Base-by-base conservation (phyloP, 2,888 invertebrate genomes). In the Meiosimyza decipiens region DNA sequence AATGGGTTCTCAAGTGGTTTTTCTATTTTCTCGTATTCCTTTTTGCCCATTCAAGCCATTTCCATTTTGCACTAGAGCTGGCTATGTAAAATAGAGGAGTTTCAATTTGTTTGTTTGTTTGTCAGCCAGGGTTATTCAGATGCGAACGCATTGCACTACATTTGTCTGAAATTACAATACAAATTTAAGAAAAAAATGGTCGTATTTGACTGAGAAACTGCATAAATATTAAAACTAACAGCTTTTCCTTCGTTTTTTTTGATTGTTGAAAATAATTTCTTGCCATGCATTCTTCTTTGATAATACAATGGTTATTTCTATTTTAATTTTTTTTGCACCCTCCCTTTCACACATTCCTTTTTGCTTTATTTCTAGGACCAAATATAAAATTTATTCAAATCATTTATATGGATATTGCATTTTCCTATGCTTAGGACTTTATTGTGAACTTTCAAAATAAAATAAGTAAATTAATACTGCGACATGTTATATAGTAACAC, bases 371-470 rank as follows among this genome's bases (percentile, higher is more conserved):
- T 9, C 33, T 52, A 40, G 52, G 28, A 51, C 15, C 65, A 40
- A 16, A 50, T 3, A 70, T 66, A 66, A n/a, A 70, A 72, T 52
- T 74, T 72, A 74, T 74, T 72, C 68, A 74, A 72, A 74, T 74
- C 63, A 67, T 74, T 74, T 74, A 72, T 64, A 40, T 71, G 28
- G 28, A 28, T 28, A 28, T 4, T 28, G 4, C 2, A 28, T 28
- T 3, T 28, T 28, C 3, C 28, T 3, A 28, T 28, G 28, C 4
- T 28, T 4, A 2, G 3, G 28, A 28, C 4, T 28, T 28, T 28
- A 4, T 3, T 28, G 28, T 28, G 28, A 28, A 28, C 28, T 28
- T 28, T 3, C 2, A 28, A 28, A 28, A 3, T 28, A 28, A 28
- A 3, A 28, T 28, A 28, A 3, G 28, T 4, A 28, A 28, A 28